phyloP scores from a whole-genome alignment of 2,888 invertebrate species.

The Dexiosoma caninum region DNA sequence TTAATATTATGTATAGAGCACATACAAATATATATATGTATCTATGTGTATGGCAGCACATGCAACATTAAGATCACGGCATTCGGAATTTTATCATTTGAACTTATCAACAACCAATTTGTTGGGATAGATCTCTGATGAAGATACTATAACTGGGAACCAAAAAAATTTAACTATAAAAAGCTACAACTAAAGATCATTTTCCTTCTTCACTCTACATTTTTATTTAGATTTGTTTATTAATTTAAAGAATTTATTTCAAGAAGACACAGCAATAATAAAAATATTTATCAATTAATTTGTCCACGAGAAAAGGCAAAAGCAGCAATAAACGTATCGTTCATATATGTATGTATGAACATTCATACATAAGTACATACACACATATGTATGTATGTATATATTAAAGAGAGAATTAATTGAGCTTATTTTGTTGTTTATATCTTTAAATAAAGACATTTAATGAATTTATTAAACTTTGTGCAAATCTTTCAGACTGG shows the following conservation, averaged over 20 bases:
- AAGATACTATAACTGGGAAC: conserved; percentile 23
- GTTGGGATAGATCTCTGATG: conserved; percentile 49
- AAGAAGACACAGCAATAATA: conserved; percentile 16
- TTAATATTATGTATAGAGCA: too few relatives aligned
- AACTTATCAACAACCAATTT: conserved; percentile 53
- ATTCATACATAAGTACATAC: too few relatives aligned
- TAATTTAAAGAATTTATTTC: conserved; percentile 36
- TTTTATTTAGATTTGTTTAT: conserved; percentile 24
- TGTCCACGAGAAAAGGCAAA: conserved; percentile 40
- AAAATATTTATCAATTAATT: conserved; percentile 56
- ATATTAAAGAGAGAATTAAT: background rate
- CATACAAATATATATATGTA: background rate
- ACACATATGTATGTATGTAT: too few relatives aligned
- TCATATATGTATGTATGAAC: too few relatives aligned
- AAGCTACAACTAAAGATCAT: background rate
- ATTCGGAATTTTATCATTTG: background rate
- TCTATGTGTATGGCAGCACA: too few relatives aligned
- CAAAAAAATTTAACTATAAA: background rate
- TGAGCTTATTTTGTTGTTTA: conserved; percentile 8
- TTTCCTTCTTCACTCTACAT: conserved; percentile 34
- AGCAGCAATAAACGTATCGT: background rate
- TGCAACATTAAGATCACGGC: background rate
- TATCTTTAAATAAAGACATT: conserved; percentile 7
- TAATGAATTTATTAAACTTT: conserved; percentile 20
- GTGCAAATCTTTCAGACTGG: conserved; percentile 6